Evolutionary conservation across 1,140 invertebrate species (phyloP).

Genomic region (Tetramorium alpestre): DNA sequence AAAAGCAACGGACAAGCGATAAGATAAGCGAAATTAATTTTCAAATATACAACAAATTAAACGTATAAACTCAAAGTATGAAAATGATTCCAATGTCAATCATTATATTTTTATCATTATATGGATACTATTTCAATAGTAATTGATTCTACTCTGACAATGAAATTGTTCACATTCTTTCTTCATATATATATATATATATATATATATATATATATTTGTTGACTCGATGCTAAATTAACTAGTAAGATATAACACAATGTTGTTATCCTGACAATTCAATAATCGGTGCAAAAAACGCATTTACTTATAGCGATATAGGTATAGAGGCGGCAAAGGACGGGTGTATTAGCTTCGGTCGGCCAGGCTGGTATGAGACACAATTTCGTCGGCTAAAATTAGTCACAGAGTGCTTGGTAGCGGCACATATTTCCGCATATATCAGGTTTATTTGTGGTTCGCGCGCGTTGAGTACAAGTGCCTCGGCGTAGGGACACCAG

Average conservation of each 20-base stretch:
- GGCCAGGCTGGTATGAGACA: conserved; percentile 82
- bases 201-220: neutral
- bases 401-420: conserved; percentile 79
- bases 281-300: conserved; percentile 6
- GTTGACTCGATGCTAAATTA: no score
- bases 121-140: neutral
- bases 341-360: conserved; percentile 52
- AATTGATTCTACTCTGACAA: no score
- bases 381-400: conserved; percentile 83
- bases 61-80: neutral
- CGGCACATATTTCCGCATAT: conserved; percentile 84
- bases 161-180: no score
- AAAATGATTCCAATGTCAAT: neutral
- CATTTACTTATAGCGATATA: conserved; percentile 1
- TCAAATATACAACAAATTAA: neutral
- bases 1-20: no score
- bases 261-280: neutral
- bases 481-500: conserved; percentile 69
- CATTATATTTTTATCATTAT: neutral
- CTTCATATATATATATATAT: no score
- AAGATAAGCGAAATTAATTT: no score
- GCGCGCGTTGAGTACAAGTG: conserved; percentile 74
- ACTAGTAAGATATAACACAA: neutral
- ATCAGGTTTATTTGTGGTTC: conserved; percentile 82
- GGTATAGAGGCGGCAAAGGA: conserved; percentile 15